These are phyloP conservation scores for Drosophila nr. medialis DNA, from an alignment of 2,888 invertebrate genomes.

Conservation along the genomic window DNA sequence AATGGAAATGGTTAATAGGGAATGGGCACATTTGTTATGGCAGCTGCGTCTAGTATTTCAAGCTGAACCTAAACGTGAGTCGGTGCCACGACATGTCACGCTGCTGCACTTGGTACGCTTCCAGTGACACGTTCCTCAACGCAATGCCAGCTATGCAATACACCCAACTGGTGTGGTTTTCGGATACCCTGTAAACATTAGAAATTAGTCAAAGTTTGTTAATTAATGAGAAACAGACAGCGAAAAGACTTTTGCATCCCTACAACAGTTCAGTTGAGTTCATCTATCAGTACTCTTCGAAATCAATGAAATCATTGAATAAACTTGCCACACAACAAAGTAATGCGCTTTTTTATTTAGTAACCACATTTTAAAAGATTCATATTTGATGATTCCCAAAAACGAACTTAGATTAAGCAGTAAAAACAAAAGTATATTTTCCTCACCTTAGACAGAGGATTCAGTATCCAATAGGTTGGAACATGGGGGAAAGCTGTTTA, in stretches of 20 bases:
- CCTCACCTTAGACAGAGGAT: accelerated
- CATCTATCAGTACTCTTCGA: too few relatives aligned
- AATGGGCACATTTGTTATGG: constrained; percentile 32
- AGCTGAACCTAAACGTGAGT: constrained; percentile 14
- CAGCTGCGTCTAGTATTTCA: constrained; percentile 35
- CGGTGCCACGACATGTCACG: constrained; percentile 45
- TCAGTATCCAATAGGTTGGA: not conserved
- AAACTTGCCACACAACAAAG: too few relatives aligned
- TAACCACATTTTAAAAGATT: too few relatives aligned
- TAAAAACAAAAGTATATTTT: not conserved
- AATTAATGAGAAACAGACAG: not conserved
- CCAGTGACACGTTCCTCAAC: constrained; percentile 42
- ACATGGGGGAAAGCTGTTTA: not conserved
- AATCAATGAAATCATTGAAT: too few relatives aligned
- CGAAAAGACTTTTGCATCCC: not conserved
- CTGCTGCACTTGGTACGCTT: constrained; percentile 50
- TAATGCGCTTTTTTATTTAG: too few relatives aligned
- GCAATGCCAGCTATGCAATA: not conserved
- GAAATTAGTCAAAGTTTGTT: not conserved
- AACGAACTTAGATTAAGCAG: not conserved
- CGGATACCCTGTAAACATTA: constrained; percentile 10
- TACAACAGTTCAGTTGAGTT: too few relatives aligned
- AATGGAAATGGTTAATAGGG: not conserved
- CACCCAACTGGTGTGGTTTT: not conserved
- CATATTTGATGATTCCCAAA: not conserved